A percentile compares a stretch with the other conserved stretches of the same genome.
phyloP scores from a whole-genome alignment of 2,113 vertebrate species.

The Tetrao urogallus region DNA sequence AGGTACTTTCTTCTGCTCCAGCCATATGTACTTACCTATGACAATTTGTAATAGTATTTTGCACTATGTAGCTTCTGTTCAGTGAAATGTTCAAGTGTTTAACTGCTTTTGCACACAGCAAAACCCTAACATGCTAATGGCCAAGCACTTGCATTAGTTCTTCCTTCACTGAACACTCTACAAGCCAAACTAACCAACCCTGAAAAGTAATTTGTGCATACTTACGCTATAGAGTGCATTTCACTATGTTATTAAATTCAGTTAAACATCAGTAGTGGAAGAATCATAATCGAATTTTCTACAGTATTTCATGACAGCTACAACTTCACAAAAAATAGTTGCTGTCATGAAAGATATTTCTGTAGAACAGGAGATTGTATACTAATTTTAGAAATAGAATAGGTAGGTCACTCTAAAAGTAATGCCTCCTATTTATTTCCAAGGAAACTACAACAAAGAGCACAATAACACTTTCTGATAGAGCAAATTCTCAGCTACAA shows the following conservation, averaged over 20 bases:
- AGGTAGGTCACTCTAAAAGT: no score
- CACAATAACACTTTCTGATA: no score
- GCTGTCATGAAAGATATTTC: background rate
- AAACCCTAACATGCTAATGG: background rate
- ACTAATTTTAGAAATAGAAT: background rate
- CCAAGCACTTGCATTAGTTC: background rate
- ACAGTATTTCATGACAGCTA: background rate
- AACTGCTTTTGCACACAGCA: background rate
- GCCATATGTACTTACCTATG: background rate
- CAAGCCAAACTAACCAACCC: background rate
- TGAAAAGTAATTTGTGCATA: slow-evolving; percentile 2
- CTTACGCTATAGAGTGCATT: background rate
- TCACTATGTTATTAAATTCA: background rate
- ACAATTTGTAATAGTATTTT: background rate
- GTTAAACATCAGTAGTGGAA: background rate
- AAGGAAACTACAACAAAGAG: no score
- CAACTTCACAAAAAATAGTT: background rate
- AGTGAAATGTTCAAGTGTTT: background rate
- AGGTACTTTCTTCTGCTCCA: background rate
- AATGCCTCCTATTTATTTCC: no score
- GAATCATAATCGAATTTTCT: background rate
- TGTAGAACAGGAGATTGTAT: background rate
- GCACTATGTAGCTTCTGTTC: background rate
- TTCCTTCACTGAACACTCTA: background rate
- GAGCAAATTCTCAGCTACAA: no score